phyloP scores from a whole-genome alignment of 64 coral and sea anemone genomes.

The Pocillopora damicornis region DNA sequence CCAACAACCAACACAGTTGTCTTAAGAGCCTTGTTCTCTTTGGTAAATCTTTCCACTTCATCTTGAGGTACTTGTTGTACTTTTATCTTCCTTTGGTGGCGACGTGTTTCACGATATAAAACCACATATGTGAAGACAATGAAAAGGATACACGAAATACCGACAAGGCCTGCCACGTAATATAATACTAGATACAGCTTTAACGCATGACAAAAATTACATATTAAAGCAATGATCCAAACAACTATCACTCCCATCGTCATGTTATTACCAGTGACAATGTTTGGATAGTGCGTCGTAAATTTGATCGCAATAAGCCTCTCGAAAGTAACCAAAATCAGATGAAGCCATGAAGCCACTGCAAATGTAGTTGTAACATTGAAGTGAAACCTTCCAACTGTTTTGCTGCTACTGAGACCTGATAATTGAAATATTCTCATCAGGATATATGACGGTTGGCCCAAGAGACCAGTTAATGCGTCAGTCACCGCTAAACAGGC shows the following conservation, averaged over 20 bases:
- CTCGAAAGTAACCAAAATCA: not conserved
- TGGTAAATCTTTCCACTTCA: not conserved
- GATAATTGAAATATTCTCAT: not conserved
- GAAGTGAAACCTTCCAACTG: not conserved
- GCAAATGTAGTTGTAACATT: no score
- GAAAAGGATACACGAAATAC: not conserved
- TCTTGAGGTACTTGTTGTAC: not conserved
- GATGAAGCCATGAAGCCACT: not conserved
- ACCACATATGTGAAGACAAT: not conserved
- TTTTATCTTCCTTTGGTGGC: not conserved
- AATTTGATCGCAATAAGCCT: not conserved
- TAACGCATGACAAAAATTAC: not conserved
- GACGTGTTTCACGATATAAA: not conserved
- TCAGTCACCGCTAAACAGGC: not conserved
- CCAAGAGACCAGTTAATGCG: not conserved
- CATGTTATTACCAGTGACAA: not conserved
- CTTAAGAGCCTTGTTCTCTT: not conserved
- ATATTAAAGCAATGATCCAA: not conserved
- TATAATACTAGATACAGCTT: not conserved
- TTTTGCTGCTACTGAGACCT: not conserved
- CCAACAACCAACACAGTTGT: not conserved
- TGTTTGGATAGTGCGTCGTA: not conserved
- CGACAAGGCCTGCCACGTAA: not conserved
- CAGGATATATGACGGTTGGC: not conserved
- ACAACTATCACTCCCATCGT: not conserved